A percentile compares a stretch with the other conserved stretches of the same genome.
Conservation (phyloP, 2,888 invertebrate genomes). For the Synanthedon formicaeformis region DNA sequence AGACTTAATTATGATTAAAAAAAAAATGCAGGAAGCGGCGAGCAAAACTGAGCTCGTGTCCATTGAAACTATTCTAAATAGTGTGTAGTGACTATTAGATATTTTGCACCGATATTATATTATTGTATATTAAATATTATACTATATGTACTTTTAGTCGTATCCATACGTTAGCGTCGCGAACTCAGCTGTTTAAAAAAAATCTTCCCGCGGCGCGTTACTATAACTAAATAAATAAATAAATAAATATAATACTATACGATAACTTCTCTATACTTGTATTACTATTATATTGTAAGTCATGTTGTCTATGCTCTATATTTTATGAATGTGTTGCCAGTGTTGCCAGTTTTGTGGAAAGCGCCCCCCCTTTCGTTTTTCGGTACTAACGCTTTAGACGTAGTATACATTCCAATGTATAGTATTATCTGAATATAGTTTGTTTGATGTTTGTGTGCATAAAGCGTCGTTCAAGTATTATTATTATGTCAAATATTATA, state of each 20-base stretch:
- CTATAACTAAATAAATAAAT: neutral
- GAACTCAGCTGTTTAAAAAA: neutral
- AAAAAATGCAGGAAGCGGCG: slow-evolving; percentile 18
- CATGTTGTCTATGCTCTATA: slow-evolving; percentile 33
- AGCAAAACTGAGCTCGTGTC: slow-evolving; percentile 34
- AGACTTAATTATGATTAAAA: slow-evolving; percentile 37
- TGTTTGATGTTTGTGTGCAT: slow-evolving; percentile 11
- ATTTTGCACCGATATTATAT: slow-evolving; percentile 60
- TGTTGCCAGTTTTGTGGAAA: slow-evolving; percentile 8
- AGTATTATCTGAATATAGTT: slow-evolving; percentile 12
- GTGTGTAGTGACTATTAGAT: slow-evolving; percentile 57
- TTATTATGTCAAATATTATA: no score
- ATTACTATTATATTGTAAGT: slow-evolving; percentile 3
- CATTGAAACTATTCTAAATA: slow-evolving; percentile 60
- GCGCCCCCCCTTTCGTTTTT: slow-evolving; percentile 37
- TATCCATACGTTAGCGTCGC: neutral
- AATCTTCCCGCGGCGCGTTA: slow-evolving; percentile 1
- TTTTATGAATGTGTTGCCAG: slow-evolving; percentile 24
- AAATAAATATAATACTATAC: neutral
- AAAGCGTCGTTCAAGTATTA: slow-evolving; percentile 15
- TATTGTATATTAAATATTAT: no score
- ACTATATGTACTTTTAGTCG: no score
- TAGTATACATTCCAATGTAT: slow-evolving; percentile 58
- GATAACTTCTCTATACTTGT: slow-evolving; percentile 1
- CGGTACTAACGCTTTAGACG: slow-evolving; percentile 49